These are phyloP conservation scores for Morelia viridis DNA, from an alignment of 2,797 vertebrate genomes.

Conservation along the genomic window DNA sequence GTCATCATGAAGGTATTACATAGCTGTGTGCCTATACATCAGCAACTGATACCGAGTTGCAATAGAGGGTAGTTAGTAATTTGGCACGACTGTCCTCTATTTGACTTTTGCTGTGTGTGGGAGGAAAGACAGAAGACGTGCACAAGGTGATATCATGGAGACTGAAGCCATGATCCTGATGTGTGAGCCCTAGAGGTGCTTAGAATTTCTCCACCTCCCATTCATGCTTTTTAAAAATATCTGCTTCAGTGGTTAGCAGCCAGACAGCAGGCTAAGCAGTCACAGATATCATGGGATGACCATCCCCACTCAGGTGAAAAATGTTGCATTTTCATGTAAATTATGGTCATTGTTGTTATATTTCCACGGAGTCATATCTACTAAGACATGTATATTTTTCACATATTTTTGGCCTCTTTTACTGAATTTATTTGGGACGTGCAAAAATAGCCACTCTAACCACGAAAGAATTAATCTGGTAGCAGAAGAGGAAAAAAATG, in stretches of 20 bases:
- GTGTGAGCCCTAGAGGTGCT: neutral
- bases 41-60: conserved; percentile 56
- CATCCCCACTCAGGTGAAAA: neutral
- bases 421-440: neutral
- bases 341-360: neutral
- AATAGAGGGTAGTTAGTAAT: conserved; percentile 51
- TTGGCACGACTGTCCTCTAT: conserved; percentile 56
- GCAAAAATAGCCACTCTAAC: neutral
- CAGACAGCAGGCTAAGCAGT: neutral
- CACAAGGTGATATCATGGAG: neutral
- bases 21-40: conserved; percentile 39
- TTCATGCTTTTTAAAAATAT: neutral
- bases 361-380: neutral
- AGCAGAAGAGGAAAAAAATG: neutral
- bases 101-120: conserved; percentile 56
- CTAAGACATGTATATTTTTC: neutral
- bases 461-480: neutral
- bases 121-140: conserved; percentile 37
- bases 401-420: neutral
- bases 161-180: neutral
- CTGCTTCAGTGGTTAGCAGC: neutral
- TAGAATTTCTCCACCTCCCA: neutral
- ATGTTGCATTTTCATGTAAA: neutral
- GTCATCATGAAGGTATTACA: conserved; percentile 47
- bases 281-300: neutral